Evolutionary conservation across 2,797 vertebrate genomes (phyloP), one percentile per base, ranked within the genome.

Genomic region (Phaenicophaeus curvirostris): DNA sequence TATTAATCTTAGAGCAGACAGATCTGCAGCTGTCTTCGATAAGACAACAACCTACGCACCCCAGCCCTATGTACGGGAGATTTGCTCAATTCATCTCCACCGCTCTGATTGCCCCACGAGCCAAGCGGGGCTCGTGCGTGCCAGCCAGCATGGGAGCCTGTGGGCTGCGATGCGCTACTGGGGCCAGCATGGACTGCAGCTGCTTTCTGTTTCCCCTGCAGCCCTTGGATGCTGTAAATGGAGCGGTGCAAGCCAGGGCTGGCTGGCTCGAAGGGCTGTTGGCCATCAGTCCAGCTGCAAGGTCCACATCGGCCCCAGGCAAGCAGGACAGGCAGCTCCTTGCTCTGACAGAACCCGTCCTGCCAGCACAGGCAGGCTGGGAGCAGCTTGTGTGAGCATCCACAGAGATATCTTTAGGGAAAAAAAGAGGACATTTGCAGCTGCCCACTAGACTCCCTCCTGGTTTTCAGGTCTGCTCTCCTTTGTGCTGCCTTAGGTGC

Each of bases 1-100:
- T 90, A 94, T 80, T 89, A 90, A 97, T 94, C 95, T 97, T 88
- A 71, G 27, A 13, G 74, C 84, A 83, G 72, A 67, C 75, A 86
- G 50, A 79, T 28, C 86, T 92, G 89, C 94, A 96, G 93, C 94
- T 96, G 89, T 89, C 95, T 86, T 86, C 91, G 82, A 14, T 48
- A 88, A 87, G 65, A 74, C 2, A 17, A 96, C 93, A 82, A 65
- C 74, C 68, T 51, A 41, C 48, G 11, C 74, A 85, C 8, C 61
- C 54, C 10, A 1, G 67, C 66, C 86, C 69, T 15, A 8, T 0
- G 0, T 7, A 16, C 0, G 0, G 73, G 23, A 93, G 77, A 66
- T 88, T 54, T 86, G 69, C 37, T 51, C 41, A 17, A 50, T 65
- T 85, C 57, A 14, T 13, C 31, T 61, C 46, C 0, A 2, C 54